A percentile compares a stretch with the other conserved stretches of the same genome.
Conservation (phyloP, 2,797 vertebrate genomes). For the Zalophus californianus region DNA sequence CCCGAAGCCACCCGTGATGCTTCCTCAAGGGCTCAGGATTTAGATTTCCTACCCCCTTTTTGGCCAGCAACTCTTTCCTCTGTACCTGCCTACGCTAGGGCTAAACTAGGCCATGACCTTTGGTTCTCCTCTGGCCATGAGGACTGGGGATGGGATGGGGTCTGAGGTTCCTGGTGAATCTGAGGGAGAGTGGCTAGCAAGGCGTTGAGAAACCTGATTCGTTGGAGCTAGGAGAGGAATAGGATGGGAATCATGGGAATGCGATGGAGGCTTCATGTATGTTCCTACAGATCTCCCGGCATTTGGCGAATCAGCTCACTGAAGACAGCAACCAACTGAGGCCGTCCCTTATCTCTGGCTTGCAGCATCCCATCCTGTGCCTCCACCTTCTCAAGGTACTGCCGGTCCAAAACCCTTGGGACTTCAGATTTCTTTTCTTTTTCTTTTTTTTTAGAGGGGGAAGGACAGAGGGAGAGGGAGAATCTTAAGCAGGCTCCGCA, state of each 20-base stretch:
- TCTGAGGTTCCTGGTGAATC: constrained; percentile 29
- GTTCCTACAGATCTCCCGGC: constrained; percentile 83
- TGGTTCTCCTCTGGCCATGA: not conserved
- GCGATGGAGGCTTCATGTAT: not conserved
- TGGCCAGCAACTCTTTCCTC: not conserved
- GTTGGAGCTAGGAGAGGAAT: not conserved
- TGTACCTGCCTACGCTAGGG: not conserved
- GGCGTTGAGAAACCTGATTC: not conserved
- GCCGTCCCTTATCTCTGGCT: constrained; percentile 79
- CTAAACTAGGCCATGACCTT: not conserved
- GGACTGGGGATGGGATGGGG: not conserved
- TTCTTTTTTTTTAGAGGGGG: not conserved
- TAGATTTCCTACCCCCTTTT: not conserved
- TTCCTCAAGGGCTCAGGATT: not conserved
- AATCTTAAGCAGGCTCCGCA: not conserved
- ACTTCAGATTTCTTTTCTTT: not conserved
- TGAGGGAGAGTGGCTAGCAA: not conserved
- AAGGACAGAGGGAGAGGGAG: not conserved
- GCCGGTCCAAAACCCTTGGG: not conserved
- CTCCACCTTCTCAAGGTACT: constrained; percentile 86
- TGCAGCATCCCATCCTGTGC: constrained; percentile 83
- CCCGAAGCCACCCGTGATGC: not conserved
- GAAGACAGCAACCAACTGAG: constrained; percentile 80
- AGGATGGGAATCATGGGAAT: not conserved
- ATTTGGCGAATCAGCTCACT: constrained; percentile 83